These are phyloP conservation scores for Bucorvus abyssinicus DNA, from an alignment of 2,797 vertebrate genomes.

Conservation along the genomic window DNA sequence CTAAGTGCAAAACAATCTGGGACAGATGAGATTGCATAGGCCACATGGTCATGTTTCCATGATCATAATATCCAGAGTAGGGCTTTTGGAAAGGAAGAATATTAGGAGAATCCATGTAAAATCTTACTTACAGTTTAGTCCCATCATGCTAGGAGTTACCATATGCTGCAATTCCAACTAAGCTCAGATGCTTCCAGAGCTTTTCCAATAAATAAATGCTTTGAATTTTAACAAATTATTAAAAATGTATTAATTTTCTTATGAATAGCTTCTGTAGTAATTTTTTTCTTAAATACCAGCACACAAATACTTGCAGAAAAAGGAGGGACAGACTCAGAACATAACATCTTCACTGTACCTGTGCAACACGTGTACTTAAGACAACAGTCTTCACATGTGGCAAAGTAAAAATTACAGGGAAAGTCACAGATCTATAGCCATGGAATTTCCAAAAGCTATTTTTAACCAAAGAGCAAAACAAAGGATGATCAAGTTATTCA, in stretches of 20 bases:
- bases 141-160: background rate
- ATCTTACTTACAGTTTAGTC: background rate
- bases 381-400: background rate
- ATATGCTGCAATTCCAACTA: background rate
- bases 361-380: background rate
- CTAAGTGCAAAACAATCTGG: background rate
- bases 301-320: background rate
- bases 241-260: background rate
- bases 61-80: background rate
- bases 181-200: background rate
- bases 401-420: background rate
- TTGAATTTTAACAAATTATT: background rate
- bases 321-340: background rate
- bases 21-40: accelerated
- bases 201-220: background rate
- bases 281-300: background rate
- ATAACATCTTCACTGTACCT: background rate
- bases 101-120: background rate
- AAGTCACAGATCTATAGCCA: background rate
- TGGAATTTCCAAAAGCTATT: background rate
- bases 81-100: background rate
- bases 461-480: background rate
- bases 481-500: background rate
- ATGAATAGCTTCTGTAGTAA: background rate
- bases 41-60: background rate